phyloP scores from a whole-genome alignment of 2,888 invertebrate genomes.

The Deroplatys truncata region DNA sequence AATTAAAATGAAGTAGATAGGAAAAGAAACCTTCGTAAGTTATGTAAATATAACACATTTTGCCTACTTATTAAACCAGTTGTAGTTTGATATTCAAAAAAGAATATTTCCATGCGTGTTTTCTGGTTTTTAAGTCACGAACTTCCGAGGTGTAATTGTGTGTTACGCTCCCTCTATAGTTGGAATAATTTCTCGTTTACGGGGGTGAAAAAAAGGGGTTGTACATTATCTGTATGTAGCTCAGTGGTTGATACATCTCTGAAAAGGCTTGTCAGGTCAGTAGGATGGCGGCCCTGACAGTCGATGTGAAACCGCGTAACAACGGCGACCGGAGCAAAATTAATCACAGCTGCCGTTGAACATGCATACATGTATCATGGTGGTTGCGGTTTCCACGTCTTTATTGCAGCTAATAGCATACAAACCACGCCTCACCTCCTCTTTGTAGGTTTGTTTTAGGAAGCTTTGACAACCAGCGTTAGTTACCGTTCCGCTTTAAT shows the following conservation, averaged over 20 bases:
- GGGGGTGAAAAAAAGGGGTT: not conserved
- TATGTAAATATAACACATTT: no score
- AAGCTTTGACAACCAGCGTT: not conserved
- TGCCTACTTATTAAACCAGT: no score
- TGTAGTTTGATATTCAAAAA: no score
- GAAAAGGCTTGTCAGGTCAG: not conserved
- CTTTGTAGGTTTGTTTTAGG: not conserved
- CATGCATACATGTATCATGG: not conserved
- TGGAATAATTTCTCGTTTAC: no score
- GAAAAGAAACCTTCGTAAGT: no score
- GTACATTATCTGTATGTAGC: not conserved
- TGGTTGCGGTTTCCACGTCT: not conserved
- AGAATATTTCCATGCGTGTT: no score
- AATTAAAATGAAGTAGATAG: no score
- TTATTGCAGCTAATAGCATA: not conserved
- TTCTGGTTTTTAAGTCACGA: no score
- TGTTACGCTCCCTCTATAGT: no score
- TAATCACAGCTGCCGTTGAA: not conserved
- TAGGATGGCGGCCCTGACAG: not conserved
- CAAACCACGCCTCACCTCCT: not conserved
- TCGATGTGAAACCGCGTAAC: not conserved
- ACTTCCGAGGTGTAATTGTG: no score
- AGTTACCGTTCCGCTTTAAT: not conserved
- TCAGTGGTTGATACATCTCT: not conserved
- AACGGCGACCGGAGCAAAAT: not conserved